Conservation (phyloP, 2,113 vertebrate genomes). For the Xyrauchen texanus region DNA sequence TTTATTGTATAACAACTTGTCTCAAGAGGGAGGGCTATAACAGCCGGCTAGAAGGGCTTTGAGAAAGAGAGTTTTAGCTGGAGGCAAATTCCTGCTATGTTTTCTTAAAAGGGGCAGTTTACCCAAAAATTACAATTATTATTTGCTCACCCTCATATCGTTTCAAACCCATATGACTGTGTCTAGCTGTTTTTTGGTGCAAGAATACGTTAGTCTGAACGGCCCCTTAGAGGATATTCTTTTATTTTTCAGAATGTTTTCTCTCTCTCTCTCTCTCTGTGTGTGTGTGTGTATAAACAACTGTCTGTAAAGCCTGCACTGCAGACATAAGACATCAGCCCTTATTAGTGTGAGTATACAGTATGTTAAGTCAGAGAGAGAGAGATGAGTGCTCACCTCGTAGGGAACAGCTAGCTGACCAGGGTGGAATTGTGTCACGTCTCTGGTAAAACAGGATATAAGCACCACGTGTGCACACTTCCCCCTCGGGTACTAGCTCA, state of each 20-base stretch:
- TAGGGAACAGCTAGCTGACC: slow-evolving; percentile 83
- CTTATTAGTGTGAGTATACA: no score
- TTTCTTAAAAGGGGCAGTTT: background rate
- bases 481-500: slow-evolving; percentile 78
- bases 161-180: no score
- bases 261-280: no score
- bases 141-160: no score
- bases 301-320: background rate
- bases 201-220: no score
- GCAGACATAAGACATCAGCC: background rate
- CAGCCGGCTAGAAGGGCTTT: background rate
- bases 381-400: slow-evolving; percentile 75
- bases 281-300: background rate
- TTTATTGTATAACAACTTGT: background rate
- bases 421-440: slow-evolving; percentile 79
- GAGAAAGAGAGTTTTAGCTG: background rate
- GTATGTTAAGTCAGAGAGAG: no score
- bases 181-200: no score
- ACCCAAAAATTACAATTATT: background rate
- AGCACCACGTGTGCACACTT: slow-evolving; percentile 86
- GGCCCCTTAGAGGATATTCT: no score
- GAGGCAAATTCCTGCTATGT: background rate
- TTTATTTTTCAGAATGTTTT: no score
- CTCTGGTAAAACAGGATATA: slow-evolving; percentile 97
- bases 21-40: background rate